phyloP scores from a whole-genome alignment of 2,113 vertebrate genomes.

The Megaceryle maxima region DNA sequence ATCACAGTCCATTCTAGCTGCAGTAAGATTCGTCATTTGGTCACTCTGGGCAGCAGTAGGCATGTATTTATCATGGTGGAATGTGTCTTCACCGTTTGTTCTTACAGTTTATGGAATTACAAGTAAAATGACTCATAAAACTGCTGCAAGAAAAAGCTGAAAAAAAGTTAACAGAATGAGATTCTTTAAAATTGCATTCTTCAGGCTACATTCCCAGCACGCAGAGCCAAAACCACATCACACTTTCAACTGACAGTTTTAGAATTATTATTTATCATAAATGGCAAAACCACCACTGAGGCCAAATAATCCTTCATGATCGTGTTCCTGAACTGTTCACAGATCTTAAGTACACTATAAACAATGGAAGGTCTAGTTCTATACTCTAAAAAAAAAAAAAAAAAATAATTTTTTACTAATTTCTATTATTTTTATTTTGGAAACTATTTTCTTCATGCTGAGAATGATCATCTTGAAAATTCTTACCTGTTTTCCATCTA shows the following conservation, averaged over 20 bases:
- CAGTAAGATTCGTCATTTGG: background rate
- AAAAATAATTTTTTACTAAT: background rate
- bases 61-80: background rate
- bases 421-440: background rate
- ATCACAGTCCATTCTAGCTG: background rate
- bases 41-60: background rate
- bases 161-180: conserved; percentile 27
- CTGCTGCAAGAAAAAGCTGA: conserved; percentile 40
- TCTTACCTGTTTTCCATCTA: conserved; percentile 95
- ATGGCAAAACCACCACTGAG: background rate
- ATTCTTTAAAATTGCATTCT: background rate
- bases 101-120: background rate
- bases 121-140: conserved; percentile 22
- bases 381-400: background rate
- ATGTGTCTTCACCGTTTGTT: background rate
- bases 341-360: background rate
- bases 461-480: background rate
- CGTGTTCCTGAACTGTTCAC: background rate
- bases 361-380: background rate
- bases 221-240: conserved; percentile 11
- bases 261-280: background rate
- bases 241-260: background rate
- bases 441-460: background rate
- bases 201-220: background rate
- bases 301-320: background rate